Conservation (phyloP, 2,113 vertebrate genomes). For the Archocentrus centrarchus region DNA sequence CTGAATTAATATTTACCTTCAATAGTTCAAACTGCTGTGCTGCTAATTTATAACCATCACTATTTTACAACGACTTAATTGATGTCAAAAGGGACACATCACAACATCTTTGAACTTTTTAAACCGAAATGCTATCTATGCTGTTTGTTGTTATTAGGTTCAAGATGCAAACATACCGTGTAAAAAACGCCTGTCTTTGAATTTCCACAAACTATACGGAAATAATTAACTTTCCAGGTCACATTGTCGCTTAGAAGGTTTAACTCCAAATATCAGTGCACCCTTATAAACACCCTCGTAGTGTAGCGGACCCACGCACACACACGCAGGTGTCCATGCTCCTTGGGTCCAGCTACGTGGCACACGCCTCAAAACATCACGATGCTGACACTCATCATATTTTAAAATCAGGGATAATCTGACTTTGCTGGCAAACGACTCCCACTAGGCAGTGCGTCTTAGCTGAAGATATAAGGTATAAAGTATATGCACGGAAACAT, state of each 20-base stretch:
- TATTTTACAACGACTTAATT: not conserved
- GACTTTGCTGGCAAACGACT: not conserved
- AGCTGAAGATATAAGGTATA: fast-evolving
- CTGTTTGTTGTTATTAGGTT: not conserved
- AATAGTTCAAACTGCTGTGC: not conserved
- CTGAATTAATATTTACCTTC: not conserved
- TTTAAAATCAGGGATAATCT: not conserved
- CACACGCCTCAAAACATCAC: slow-evolving; percentile 35
- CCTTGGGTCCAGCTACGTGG: slow-evolving; percentile 65
- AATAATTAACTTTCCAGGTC: not conserved
- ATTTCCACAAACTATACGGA: not conserved
- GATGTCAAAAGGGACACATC: not conserved
- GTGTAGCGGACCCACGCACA: not conserved
- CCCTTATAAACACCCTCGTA: not conserved
- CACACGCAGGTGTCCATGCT: not conserved
- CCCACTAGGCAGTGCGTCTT: fast-evolving
- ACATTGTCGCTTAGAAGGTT: not conserved
- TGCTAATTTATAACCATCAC: not conserved
- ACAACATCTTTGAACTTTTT: not conserved
- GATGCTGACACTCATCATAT: not conserved
- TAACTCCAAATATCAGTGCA: not conserved
- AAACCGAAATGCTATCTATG: not conserved
- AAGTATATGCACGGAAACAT: not conserved
- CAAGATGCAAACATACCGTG: not conserved
- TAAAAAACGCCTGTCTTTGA: not conserved